phyloP scores from a whole-genome alignment of 2,797 vertebrate genomes.

The Takifugu rubripes region DNA sequence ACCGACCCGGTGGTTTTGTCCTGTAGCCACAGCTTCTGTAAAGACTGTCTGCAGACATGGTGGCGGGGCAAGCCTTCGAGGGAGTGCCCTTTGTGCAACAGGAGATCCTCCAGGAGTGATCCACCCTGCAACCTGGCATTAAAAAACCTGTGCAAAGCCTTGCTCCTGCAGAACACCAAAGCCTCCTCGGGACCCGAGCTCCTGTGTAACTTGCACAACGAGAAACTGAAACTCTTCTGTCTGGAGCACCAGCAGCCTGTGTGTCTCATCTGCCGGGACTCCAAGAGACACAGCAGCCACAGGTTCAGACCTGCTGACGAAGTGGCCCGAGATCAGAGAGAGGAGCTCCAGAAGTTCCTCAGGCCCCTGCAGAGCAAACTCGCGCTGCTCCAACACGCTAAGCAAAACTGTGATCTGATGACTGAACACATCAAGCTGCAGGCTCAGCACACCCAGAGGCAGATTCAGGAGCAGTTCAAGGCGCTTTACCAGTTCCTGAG shows the following conservation, averaged over 20 bases:
- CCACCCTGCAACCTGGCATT: conserved; percentile 9
- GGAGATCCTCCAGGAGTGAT: conserved; percentile 4
- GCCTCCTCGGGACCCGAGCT: neutral
- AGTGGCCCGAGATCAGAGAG: conserved; percentile 16
- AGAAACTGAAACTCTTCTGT: conserved; percentile 34
- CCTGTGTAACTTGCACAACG: conserved; percentile 25
- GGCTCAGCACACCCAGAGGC: conserved; percentile 2
- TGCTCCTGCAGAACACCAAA: conserved; percentile 3
- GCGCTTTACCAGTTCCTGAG: conserved; percentile 18
- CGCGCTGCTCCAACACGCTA: conserved; percentile 7
- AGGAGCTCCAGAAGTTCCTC: conserved; percentile 10
- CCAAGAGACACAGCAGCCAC: conserved; percentile 32
- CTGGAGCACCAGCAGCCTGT: conserved; percentile 31
- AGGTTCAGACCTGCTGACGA: conserved; percentile 32
- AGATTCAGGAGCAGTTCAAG: conserved; percentile 30
- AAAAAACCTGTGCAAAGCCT: conserved; percentile 27
- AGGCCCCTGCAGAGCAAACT: conserved; percentile 15
- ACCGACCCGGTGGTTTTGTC: conserved; percentile 25
- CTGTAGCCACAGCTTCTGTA: conserved; percentile 49
- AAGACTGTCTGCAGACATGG: conserved; percentile 26
- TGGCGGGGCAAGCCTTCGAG: conserved; percentile 10
- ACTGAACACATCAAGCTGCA: conserved; percentile 24
- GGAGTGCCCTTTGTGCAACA: conserved; percentile 35
- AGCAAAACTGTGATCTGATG: conserved; percentile 5
- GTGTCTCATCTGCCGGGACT: conserved; percentile 38